Evolutionary conservation across 92 coral and sea anemone species (phyloP).

Genomic region (Porites evermanni): DNA sequence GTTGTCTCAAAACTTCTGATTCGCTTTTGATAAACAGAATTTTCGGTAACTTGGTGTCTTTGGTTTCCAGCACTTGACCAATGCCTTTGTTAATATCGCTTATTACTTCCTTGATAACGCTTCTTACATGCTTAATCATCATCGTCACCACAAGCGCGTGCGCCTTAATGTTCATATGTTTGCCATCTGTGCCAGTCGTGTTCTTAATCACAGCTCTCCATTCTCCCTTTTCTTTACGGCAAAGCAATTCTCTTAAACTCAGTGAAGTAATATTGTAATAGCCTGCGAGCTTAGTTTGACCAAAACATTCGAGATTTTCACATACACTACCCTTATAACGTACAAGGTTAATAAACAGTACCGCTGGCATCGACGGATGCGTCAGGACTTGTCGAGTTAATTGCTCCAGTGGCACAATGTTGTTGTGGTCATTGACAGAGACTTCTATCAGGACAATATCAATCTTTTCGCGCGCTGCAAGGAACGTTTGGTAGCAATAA

Average conservation of each 20-base stretch:
- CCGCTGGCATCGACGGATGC: slow-evolving; percentile 65
- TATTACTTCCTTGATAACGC: slow-evolving; percentile 3
- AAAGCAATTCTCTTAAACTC: slow-evolving; percentile 60
- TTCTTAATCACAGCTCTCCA: slow-evolving; percentile 18
- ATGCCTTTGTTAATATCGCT: neutral
- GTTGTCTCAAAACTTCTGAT: slow-evolving; percentile 26
- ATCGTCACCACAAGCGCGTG: slow-evolving; percentile 64
- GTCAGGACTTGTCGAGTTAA: slow-evolving; percentile 63
- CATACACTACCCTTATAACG: slow-evolving; percentile 33
- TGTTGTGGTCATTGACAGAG: slow-evolving; percentile 47
- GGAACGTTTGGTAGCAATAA: slow-evolving; percentile 74
- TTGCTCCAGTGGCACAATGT: slow-evolving; percentile 74
- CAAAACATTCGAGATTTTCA: slow-evolving; percentile 60
- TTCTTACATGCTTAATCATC: slow-evolving; percentile 42
- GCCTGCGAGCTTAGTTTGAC: slow-evolving; percentile 51
- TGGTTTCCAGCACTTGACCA: neutral
- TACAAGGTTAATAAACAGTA: slow-evolving; percentile 69
- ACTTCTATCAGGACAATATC: too few species aligned
- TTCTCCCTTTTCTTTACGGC: slow-evolving; percentile 30
- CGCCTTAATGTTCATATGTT: slow-evolving; percentile 60
- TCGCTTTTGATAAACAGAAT: neutral
- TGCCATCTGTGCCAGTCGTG: slow-evolving; percentile 54
- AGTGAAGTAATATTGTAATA: slow-evolving; percentile 69
- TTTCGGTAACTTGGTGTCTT: neutral
- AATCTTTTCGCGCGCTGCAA: slow-evolving; percentile 6